Evolutionary conservation across 2,113 vertebrate species (phyloP).

Genomic region (Caranx ignobilis): DNA sequence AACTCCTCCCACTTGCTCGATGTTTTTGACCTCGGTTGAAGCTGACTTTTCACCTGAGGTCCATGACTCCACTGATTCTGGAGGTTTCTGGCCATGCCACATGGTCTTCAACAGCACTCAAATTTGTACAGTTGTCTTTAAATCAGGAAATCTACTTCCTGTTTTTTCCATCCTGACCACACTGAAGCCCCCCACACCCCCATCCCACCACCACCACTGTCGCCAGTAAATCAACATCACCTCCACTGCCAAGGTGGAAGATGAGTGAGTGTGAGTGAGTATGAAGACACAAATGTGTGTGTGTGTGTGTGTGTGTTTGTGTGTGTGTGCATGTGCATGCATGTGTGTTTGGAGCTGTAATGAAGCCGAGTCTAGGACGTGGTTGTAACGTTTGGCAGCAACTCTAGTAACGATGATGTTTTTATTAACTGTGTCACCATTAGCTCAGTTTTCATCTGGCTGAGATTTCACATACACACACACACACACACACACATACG

Average conservation of each 20-base stretch:
- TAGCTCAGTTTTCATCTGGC: conserved; percentile 21
- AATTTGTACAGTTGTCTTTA: not conserved
- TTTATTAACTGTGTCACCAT: not conserved
- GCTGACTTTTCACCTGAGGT: too few species aligned
- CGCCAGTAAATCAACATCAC: too few species aligned
- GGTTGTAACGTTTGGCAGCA: not conserved
- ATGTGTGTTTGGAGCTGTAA: not conserved
- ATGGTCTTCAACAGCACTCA: too few species aligned
- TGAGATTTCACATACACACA: not conserved
- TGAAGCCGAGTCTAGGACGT: conserved; percentile 2
- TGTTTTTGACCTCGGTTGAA: not conserved
- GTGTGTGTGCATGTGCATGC: too few species aligned
- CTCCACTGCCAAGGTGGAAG: too few species aligned
- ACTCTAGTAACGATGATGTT: not conserved
- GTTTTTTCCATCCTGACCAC: too few species aligned
- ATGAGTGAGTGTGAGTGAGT: too few species aligned
- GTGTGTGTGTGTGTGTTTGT: too few species aligned
- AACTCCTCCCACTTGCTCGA: not conserved
- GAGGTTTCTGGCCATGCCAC: not conserved
- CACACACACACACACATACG: conserved; percentile 7
- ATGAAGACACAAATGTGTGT: too few species aligned
- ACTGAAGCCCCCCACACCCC: too few species aligned
- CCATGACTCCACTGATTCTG: not conserved
- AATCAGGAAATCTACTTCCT: too few species aligned
- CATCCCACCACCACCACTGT: too few species aligned